Evolutionary conservation across 1,140 invertebrate genomes (phyloP).

Genomic region (Pseudoatta argentina): DNA sequence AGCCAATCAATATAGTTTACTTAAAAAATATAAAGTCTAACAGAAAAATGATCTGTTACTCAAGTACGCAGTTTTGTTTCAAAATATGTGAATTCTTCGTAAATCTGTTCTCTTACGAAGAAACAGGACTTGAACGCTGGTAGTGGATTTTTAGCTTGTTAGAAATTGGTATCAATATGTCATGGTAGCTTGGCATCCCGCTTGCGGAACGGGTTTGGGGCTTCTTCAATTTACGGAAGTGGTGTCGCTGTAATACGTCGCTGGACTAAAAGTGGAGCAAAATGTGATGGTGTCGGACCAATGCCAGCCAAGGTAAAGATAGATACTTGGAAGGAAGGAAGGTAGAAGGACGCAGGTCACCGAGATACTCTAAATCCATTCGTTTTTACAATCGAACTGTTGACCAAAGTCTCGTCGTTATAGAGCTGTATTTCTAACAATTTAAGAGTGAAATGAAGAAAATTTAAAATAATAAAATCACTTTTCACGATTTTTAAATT

Average conservation of each 20-base stretch:
- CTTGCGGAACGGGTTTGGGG: slow-evolving; percentile 31
- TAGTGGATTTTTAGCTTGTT: slow-evolving; percentile 44
- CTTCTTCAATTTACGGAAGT: slow-evolving; percentile 62
- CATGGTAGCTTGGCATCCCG: slow-evolving; percentile 44
- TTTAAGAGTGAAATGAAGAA: slow-evolving; percentile 7
- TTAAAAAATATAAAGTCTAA: background rate
- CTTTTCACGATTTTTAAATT: background rate
- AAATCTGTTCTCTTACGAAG: background rate
- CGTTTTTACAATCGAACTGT: slow-evolving; percentile 56
- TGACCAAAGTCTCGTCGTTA: slow-evolving; percentile 32
- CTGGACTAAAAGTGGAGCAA: slow-evolving; percentile 37
- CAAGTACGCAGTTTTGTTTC: background rate
- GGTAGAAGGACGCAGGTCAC: slow-evolving; percentile 28
- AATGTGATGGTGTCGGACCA: slow-evolving; percentile 32
- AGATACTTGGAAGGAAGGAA: slow-evolving; percentile 9
- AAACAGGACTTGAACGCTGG: background rate
- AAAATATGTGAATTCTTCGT: background rate
- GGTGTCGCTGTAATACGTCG: slow-evolving; percentile 46
- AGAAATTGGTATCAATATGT: slow-evolving; percentile 55
- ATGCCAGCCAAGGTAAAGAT: slow-evolving; percentile 17
- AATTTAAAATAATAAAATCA: background rate
- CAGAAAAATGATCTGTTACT: background rate
- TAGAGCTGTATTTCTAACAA: slow-evolving; percentile 12
- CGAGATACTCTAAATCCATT: slow-evolving; percentile 39
- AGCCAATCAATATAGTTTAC: background rate